Evolutionary conservation across 2,888 invertebrate species (phyloP), one percentile per base, ranked within the genome.

Genomic region (Ptychoptera albimana): DNA sequence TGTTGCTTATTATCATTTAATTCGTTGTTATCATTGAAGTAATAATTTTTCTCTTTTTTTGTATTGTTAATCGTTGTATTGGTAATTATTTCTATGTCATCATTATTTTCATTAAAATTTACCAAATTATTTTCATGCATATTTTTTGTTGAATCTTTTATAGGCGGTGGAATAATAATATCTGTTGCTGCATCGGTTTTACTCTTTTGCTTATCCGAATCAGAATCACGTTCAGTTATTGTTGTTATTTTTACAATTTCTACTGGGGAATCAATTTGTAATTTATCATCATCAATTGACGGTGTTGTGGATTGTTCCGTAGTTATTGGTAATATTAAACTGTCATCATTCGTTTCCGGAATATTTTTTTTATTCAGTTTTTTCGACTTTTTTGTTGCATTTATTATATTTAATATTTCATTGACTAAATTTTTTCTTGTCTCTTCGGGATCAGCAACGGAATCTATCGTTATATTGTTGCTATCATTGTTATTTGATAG

Each of bases 1-100:
- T 23, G 23, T 23, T 23, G 23, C 23, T 23, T 23, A 23, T 23
- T 23, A 5, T 23, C 23, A 23, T 23, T 23, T 23, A 23, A 23
- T 5, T 23, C 23, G 7, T 23, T 23, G 7, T 23, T 7, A 23
- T 23, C 7, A 23, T 5, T 5, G 23, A 5, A 23, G 7, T 23
- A 23, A 23, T 23, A 5, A 23, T 23, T 50, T 41, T 57, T 57
- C 45, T 51, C 53, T 31, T 49, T 53, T 12, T 39, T 29, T 30
- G 12, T 12, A 39, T 30, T 23, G n/a, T 16, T 39, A 11, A 29
- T 39, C 8, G n/a, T 11, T 23, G 23, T 30, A 39, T 16, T 23
- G 39, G 15, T 12, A 38, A 11, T n/a, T 38, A 14, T 6, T 51
- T 51, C 8, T 54, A 54, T 46, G 54, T 54, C 13, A 48, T 50